A percentile compares a stretch with the other conserved stretches of the same genome.
These are phyloP conservation scores for Neoaliturus tenellus DNA, from an alignment of 2,888 invertebrate genomes.

Conservation along the genomic window DNA sequence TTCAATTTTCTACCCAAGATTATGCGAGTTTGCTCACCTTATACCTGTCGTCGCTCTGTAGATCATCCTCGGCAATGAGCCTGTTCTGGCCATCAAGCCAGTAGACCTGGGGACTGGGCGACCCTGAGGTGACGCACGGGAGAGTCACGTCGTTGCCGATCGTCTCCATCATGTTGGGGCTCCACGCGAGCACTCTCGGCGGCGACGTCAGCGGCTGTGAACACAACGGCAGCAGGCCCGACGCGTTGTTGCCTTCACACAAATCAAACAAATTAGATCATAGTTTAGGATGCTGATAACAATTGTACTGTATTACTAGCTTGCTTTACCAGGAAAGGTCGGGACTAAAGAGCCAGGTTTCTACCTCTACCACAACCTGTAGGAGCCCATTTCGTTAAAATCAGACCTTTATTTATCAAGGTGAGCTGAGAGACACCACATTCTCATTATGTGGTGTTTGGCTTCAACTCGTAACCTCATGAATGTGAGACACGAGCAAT, in stretches of 20 bases:
- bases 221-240: conserved; percentile 6
- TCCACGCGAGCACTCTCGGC: conserved; percentile 74
- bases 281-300: too few species aligned
- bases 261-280: neutral
- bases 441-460: too few species aligned
- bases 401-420: too few species aligned
- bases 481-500: too few species aligned
- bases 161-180: conserved; percentile 75
- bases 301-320: too few species aligned
- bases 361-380: too few species aligned
- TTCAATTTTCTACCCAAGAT: too few species aligned
- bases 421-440: too few species aligned
- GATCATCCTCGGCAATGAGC: conserved; percentile 71
- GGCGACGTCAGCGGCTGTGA: neutral
- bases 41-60: conserved; percentile 72
- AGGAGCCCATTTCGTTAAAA: too few species aligned
- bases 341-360: too few species aligned
- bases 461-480: too few species aligned
- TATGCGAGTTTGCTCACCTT: conserved; percentile 73
- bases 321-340: too few species aligned
- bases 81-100: conserved; percentile 81
- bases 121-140: conserved; percentile 82
- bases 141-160: conserved; percentile 79
- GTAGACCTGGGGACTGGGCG: conserved; percentile 77
- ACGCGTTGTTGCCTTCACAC: conserved; percentile 28